A percentile compares a stretch with the other conserved stretches of the same genome.
Evolutionary conservation across 2,797 vertebrate species (phyloP).

Genomic region (Diglossa cyanea): DNA sequence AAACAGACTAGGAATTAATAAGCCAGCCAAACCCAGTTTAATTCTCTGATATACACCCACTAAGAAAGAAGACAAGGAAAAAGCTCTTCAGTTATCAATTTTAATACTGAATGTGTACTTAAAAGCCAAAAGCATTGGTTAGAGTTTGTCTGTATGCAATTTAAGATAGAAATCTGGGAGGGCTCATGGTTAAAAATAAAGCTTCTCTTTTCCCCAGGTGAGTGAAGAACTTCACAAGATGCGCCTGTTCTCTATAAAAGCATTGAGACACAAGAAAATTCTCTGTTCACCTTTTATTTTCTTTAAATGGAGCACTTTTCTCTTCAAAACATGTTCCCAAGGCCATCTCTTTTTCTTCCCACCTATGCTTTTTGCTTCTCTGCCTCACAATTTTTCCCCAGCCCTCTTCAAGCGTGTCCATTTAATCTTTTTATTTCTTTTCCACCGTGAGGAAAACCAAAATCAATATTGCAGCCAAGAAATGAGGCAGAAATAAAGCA

Average conservation of each 20-base stretch:
- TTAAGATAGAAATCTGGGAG: neutral
- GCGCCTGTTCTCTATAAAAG: neutral
- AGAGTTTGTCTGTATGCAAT: neutral
- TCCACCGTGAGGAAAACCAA: neutral
- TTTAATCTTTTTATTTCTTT: neutral
- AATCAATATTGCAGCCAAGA: neutral
- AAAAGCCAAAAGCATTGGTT: neutral
- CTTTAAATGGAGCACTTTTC: neutral
- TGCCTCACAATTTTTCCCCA: neutral
- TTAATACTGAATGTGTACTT: neutral
- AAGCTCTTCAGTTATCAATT: rapidly evolving
- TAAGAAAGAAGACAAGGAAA: neutral
- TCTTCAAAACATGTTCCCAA: neutral
- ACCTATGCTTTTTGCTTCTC: neutral
- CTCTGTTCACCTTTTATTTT: neutral
- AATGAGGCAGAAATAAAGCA: neutral
- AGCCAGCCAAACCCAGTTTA: neutral
- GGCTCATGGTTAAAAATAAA: neutral
- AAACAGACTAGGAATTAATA: neutral
- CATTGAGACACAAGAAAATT: neutral
- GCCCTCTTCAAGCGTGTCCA: neutral
- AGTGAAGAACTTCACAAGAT: neutral
- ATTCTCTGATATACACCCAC: neutral
- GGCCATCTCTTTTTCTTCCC: neutral
- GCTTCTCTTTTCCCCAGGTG: neutral